Evolutionary conservation across 2,888 invertebrate species (phyloP).

Genomic region (Myopa tessellatipennis): DNA sequence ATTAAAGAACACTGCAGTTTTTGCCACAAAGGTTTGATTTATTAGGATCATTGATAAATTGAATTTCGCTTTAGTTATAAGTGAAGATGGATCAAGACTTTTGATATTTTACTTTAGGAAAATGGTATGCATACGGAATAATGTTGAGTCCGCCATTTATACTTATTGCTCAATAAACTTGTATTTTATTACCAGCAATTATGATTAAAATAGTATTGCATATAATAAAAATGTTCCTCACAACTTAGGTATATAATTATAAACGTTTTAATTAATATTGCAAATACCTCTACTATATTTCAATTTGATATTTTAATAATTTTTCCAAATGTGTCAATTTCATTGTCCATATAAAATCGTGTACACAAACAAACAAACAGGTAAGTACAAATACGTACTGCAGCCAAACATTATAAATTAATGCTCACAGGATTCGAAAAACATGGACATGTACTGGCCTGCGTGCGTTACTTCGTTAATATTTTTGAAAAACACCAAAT

Average conservation of each 20-base stretch:
- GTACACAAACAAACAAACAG: not conserved
- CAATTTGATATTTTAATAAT: not conserved
- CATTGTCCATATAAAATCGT: not conserved
- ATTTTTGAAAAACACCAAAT: conserved; percentile 10
- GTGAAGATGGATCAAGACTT: conserved; percentile 19
- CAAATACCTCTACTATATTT: conserved; percentile 10
- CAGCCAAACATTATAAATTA: not conserved
- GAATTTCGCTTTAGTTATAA: conserved; percentile 21
- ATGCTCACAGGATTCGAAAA: not conserved
- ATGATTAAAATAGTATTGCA: conserved; percentile 1
- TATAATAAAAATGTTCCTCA: conserved; percentile 2
- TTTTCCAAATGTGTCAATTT: not conserved
- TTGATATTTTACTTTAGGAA: not conserved
- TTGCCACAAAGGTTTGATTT: conserved; percentile 28
- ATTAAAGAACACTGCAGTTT: not conserved
- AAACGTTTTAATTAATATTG: conserved; percentile 33
- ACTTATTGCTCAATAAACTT: conserved; percentile 6
- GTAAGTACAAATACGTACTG: not conserved
- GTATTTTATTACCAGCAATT: not conserved
- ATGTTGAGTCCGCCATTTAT: not conserved
- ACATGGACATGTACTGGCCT: not conserved
- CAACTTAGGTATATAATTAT: not conserved
- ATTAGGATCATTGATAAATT: conserved; percentile 34
- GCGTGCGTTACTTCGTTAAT: not conserved
- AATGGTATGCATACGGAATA: conserved; percentile 5